phyloP scores from a whole-genome alignment of 92 coral and sea anemone species.

The Phenganax subtilis region DNA sequence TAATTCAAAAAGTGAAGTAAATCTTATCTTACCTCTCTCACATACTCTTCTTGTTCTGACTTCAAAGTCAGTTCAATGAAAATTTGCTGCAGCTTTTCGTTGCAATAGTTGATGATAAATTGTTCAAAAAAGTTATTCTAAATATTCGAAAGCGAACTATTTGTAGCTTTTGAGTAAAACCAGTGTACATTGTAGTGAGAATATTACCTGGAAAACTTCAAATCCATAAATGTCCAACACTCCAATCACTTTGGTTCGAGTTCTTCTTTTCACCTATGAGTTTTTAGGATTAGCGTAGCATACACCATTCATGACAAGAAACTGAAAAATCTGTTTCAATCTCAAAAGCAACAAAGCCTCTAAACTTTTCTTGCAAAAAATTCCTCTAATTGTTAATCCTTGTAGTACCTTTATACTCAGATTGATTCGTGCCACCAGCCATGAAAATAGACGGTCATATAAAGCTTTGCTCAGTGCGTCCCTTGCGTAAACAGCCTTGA shows the following conservation, averaged over 20 bases:
- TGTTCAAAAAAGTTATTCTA: slow-evolving; percentile 97
- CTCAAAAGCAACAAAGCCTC: neutral
- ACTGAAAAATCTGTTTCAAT: neutral
- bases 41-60: slow-evolving; percentile 96
- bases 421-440: slow-evolving; percentile 84
- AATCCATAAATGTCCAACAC: slow-evolving; percentile 98
- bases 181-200: neutral
- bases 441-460: slow-evolving; percentile 76
- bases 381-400: neutral
- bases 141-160: slow-evolving; percentile 10
- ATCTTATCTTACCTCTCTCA: slow-evolving; percentile 71
- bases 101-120: slow-evolving; percentile 96
- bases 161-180: neutral
- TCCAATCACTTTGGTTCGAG: slow-evolving; percentile 87
- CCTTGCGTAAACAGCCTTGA: slow-evolving; percentile 82
- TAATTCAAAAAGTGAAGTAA: neutral
- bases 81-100: slow-evolving; percentile 95
- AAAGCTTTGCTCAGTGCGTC: slow-evolving; percentile 91
- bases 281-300: neutral
- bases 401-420: slow-evolving; percentile 80
- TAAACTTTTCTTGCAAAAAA: neutral
- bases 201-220: slow-evolving; percentile 80
- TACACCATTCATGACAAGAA: neutral
- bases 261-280: slow-evolving; percentile 68
- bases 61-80: slow-evolving; percentile 87